Percentiles rank a stretch among this genome's conserved stretches.
Evolutionary conservation across 2,888 invertebrate species (phyloP).

Genomic region (Microctonus aethiopoides): DNA sequence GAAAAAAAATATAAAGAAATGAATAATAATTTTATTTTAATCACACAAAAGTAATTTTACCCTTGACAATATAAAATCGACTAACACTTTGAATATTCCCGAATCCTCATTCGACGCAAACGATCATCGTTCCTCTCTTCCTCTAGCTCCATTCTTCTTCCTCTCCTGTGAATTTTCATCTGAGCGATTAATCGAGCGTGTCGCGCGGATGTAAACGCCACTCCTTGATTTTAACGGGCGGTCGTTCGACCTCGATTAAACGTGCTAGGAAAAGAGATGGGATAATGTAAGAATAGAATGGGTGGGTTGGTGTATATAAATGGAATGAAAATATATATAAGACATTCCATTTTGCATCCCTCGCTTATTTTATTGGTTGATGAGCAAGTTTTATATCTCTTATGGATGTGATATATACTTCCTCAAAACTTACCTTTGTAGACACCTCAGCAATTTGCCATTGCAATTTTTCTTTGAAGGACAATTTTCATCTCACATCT

Average conservation of each 20-base stretch:
- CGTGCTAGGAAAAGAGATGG: not conserved
- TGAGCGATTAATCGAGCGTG: conserved; percentile 35
- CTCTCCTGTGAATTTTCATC: conserved; percentile 32
- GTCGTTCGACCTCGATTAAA: conserved; percentile 35
- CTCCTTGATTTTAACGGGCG: conserved; percentile 33
- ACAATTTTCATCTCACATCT: not conserved
- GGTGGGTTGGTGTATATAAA: not conserved
- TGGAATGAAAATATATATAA: not conserved
- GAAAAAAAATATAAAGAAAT: conserved; percentile 8
- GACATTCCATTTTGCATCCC: not conserved
- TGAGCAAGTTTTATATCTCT: too few relatives aligned
- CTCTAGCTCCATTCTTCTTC: conserved; percentile 16
- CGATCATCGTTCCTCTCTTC: not conserved
- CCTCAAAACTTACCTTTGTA: not conserved
- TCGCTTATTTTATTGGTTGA: not conserved
- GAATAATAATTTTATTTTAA: conserved; percentile 33
- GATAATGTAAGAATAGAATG: not conserved
- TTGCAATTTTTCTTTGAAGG: conserved; percentile 5
- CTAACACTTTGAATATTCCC: conserved; percentile 6
- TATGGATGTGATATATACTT: too few relatives aligned
- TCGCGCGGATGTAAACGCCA: conserved; percentile 34
- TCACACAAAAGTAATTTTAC: conserved; percentile 24
- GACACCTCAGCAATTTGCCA: conserved; percentile 22
- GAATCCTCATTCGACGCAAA: conserved; percentile 1
- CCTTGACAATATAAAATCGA: conserved; percentile 6